Evolutionary conservation across 2,797 vertebrate species (phyloP).

Genomic region (Petrocephalus schoutedeni): DNA sequence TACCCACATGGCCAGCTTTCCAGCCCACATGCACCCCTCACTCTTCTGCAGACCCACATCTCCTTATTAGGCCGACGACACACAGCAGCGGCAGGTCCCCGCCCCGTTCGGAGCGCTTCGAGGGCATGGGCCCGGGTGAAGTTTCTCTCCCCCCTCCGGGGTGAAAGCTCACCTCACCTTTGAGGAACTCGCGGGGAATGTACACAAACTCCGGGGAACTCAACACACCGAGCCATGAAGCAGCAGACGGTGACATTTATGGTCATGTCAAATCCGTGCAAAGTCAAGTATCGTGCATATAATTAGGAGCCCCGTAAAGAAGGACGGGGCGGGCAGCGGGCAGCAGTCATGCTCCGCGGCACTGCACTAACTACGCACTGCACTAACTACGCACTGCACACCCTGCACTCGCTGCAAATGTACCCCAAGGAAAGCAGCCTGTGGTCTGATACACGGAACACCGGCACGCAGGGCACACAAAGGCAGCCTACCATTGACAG

Average conservation of each 20-base stretch:
- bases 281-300: constrained; percentile 41
- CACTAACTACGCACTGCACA: background rate
- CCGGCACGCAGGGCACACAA: background rate
- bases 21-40: constrained; percentile 19
- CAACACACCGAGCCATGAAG: constrained; percentile 43
- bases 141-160: constrained; percentile 33
- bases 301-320: constrained; percentile 32
- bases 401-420: background rate
- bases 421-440: background rate
- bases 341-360: background rate
- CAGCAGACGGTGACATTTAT: constrained; percentile 31
- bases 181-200: constrained; percentile 13
- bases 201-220: constrained; percentile 35
- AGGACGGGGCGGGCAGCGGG: background rate
- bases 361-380: background rate
- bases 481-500: background rate
- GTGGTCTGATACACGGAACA: background rate
- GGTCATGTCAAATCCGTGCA: constrained; percentile 39
- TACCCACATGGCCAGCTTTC: constrained; percentile 36
- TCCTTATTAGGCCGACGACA: background rate
- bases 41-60: background rate
- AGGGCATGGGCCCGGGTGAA: constrained; percentile 36
- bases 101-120: constrained; percentile 27
- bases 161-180: constrained; percentile 43
- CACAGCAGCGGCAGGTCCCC: constrained; percentile 38